phyloP scores from a whole-genome alignment of 2,888 invertebrate species.

The Oxystoma pomonae region DNA sequence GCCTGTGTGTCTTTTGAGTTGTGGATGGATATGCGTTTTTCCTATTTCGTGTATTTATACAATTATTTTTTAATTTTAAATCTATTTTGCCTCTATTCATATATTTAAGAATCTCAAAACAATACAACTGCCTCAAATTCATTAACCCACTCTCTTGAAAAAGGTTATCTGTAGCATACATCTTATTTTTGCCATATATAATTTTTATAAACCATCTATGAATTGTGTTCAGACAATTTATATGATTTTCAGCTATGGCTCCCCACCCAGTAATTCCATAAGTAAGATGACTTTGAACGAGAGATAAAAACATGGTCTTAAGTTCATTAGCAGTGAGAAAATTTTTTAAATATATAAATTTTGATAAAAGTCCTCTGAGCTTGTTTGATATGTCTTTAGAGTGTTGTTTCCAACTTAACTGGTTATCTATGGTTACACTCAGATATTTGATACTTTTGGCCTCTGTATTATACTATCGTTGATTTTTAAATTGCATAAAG shows the following conservation, averaged over 20 bases:
- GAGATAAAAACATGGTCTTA: background rate
- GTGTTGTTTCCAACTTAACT: constrained; percentile 1
- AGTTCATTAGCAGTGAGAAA: background rate
- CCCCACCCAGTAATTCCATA: background rate
- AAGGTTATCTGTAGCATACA: background rate
- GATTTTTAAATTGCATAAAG: background rate
- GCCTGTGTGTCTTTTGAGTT: background rate
- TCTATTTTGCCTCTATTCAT: background rate
- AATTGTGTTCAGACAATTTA: too few relatives aligned
- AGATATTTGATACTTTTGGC: constrained; percentile 2
- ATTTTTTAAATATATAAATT: background rate
- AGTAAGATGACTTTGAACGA: background rate
- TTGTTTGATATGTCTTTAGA: background rate
- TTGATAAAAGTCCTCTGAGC: background rate
- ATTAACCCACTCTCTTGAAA: background rate
- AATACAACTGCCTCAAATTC: background rate
- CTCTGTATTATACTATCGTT: background rate
- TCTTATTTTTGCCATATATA: background rate
- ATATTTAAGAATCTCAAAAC: background rate
- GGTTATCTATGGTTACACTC: background rate
- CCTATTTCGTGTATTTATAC: background rate
- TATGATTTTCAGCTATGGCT: background rate
- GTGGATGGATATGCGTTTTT: background rate
- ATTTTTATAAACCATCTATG: too few relatives aligned
- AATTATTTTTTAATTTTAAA: background rate